Conservation (phyloP, 2,888 invertebrate genomes). For the Epirrhoe tristata region DNA sequence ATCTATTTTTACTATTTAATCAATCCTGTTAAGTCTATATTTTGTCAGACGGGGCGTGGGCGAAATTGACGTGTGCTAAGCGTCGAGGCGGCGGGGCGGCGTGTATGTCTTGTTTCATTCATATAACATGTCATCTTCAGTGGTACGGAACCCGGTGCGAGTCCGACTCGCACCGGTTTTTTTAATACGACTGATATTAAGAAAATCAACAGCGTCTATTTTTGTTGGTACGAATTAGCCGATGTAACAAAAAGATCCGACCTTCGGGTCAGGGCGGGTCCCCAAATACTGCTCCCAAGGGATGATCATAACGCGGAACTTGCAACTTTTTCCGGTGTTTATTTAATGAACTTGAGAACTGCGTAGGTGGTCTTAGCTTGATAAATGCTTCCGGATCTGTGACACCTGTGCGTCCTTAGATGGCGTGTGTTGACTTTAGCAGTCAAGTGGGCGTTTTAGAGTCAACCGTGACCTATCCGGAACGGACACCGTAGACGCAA, state of each 20-base stretch:
- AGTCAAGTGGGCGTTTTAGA: slow-evolving; percentile 4
- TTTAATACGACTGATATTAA: background rate
- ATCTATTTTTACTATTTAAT: no score
- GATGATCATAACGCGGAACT: slow-evolving; percentile 16
- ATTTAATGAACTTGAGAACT: slow-evolving; percentile 18
- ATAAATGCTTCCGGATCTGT: slow-evolving; percentile 60
- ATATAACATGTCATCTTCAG: no score
- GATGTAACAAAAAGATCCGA: background rate
- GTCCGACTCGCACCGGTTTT: no score
- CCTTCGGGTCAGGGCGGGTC: slow-evolving; percentile 13
- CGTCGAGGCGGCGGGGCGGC: no score
- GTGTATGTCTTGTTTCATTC: no score
- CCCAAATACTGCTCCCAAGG: slow-evolving; percentile 14
- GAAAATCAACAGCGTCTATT: background rate
- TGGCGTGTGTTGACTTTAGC: slow-evolving; percentile 39
- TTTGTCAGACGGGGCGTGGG: no score
- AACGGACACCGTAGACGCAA: slow-evolving; percentile 1
- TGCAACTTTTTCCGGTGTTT: slow-evolving; percentile 19
- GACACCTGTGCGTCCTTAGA: slow-evolving; percentile 53
- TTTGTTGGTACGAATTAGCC: background rate
- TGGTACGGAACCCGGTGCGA: no score
- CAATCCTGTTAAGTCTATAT: no score
- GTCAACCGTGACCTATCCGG: slow-evolving; percentile 7
- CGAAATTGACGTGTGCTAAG: no score
- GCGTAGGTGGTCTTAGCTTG: slow-evolving; percentile 54